Conservation (phyloP, 2,113 vertebrate genomes). For the Tragelaphus imberbis region DNA sequence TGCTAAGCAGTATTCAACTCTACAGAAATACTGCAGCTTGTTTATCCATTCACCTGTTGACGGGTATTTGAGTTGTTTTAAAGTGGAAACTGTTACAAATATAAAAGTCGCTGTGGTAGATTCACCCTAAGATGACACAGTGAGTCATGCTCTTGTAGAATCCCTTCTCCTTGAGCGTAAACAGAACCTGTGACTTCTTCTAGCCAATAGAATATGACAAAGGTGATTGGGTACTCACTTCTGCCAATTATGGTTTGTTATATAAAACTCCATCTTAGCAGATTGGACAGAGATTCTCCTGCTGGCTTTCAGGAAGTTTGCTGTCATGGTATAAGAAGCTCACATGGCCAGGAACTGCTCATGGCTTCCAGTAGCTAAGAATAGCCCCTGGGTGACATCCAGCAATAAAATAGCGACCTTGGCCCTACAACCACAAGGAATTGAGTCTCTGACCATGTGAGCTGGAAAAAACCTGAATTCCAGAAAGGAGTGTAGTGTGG, state of each 20-base stretch:
- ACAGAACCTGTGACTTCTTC: neutral
- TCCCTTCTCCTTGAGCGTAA: neutral
- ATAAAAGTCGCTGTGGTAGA: neutral
- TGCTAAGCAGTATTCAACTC: neutral
- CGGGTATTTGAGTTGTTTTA: neutral
- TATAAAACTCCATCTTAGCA: neutral
- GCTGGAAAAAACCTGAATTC: neutral
- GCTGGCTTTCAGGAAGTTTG: neutral
- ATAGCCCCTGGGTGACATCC: neutral
- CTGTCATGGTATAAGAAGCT: neutral
- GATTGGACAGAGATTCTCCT: neutral
- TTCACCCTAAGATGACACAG: neutral
- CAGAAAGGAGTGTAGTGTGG: neutral
- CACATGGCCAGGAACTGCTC: neutral
- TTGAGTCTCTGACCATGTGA: neutral
- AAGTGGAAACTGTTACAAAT: neutral
- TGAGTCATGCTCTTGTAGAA: neutral
- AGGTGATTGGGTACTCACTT: neutral
- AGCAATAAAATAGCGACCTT: neutral
- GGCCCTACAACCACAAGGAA: neutral
- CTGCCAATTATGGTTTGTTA: neutral
- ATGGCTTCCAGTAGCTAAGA: neutral
- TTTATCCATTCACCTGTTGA: neutral
- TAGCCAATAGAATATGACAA: neutral
- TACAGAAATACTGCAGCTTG: neutral